phyloP scores from a whole-genome alignment of 2,113 vertebrate species.

The Entosphenus tridentatus region DNA sequence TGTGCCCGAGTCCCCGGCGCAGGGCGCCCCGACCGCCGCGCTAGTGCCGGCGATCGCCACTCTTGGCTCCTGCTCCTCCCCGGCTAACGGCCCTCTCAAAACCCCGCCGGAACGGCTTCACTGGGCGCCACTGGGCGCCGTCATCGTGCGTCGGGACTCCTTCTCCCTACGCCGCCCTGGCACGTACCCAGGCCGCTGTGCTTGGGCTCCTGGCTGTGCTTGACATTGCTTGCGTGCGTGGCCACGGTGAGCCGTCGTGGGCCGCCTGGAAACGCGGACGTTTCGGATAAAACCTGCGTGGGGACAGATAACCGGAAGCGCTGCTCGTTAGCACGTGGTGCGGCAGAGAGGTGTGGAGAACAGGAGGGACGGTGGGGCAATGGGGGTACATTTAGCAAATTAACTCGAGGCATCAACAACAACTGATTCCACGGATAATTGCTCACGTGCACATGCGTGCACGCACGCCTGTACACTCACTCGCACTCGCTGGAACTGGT shows the following conservation, averaged over 20 bases:
- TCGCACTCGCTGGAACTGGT: too few relatives aligned
- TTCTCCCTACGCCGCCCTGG: background rate
- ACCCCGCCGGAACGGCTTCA: too few relatives aligned
- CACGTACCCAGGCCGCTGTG: constrained; percentile 77
- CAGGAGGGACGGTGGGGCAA: background rate
- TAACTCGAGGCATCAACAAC: background rate
- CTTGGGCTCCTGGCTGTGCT: constrained; percentile 70
- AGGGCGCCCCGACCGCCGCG: too few relatives aligned
- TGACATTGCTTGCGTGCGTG: constrained; percentile 37
- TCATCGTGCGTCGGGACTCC: too few relatives aligned
- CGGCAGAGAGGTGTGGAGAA: background rate
- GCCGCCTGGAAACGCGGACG: constrained; percentile 46
- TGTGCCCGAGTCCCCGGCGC: too few relatives aligned
- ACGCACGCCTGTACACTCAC: too few relatives aligned
- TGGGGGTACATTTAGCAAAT: too few relatives aligned
- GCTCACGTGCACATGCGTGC: too few relatives aligned
- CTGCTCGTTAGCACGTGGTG: background rate
- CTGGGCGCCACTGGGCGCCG: too few relatives aligned
- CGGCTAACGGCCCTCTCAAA: too few relatives aligned
- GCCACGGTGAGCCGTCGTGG: constrained; percentile 65
- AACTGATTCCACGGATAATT: background rate
- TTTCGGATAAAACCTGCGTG: constrained; percentile 72
- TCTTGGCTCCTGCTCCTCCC: too few relatives aligned
- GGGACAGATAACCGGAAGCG: background rate
- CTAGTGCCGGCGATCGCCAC: too few relatives aligned